A percentile compares a stretch with the other conserved stretches of the same genome.
Evolutionary conservation across 2,888 invertebrate genomes (phyloP).

Genomic region (Cephus pygmeus): DNA sequence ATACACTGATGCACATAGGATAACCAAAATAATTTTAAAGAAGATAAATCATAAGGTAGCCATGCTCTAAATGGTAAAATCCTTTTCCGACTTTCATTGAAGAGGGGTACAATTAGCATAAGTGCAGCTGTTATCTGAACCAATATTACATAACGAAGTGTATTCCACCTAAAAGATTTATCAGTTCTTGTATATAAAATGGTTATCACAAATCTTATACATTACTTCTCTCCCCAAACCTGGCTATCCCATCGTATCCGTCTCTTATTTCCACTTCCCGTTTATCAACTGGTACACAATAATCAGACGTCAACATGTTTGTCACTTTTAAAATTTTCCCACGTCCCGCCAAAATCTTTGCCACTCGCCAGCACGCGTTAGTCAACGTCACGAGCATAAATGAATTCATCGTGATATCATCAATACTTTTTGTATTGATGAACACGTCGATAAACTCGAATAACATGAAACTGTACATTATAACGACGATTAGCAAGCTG

Average conservation of each 20-base stretch:
- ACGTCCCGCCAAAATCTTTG: background rate
- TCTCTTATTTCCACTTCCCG: slow-evolving; percentile 20
- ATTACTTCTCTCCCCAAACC: too few relatives aligned
- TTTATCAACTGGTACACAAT: slow-evolving; percentile 9
- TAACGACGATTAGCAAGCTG: slow-evolving; percentile 12
- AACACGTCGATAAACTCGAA: too few relatives aligned
- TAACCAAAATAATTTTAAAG: slow-evolving; percentile 10
- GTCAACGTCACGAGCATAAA: slow-evolving; percentile 7
- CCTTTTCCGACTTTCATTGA: too few relatives aligned
- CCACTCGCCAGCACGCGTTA: slow-evolving; percentile 16
- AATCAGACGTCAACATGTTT: slow-evolving; percentile 8
- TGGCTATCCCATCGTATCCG: slow-evolving; percentile 8
- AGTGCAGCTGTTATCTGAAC: slow-evolving; percentile 4
- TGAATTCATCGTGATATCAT: too few relatives aligned
- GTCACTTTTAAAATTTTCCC: slow-evolving; percentile 16
- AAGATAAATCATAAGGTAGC: slow-evolving; percentile 16
- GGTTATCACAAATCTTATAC: too few relatives aligned
- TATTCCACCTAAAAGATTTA: slow-evolving; percentile 11
- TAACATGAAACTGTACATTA: slow-evolving; percentile 1
- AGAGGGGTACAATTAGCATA: too few relatives aligned
- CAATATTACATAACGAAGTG: slow-evolving; percentile 12
- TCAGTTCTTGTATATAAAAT: too few relatives aligned
- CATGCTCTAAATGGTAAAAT: slow-evolving; percentile 19
- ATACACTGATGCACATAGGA: slow-evolving; percentile 26
- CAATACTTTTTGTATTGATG: too few relatives aligned